A percentile compares a stretch with the other conserved stretches of the same genome.
Conservation (phyloP, 1,140 invertebrate species). For the Bombus breviceps region DNA sequence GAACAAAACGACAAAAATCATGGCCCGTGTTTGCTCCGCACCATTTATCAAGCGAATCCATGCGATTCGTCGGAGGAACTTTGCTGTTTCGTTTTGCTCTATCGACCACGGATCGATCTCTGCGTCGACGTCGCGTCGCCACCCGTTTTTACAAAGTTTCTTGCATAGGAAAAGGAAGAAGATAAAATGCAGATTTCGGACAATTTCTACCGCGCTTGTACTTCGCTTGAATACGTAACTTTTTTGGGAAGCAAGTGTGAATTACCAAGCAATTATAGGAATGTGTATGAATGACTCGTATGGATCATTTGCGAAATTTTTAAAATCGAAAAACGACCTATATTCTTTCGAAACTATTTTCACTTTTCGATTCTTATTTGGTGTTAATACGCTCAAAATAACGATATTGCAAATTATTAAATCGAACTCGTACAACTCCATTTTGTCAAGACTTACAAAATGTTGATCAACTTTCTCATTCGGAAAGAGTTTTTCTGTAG, state of each 20-base stretch:
- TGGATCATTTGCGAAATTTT: too few relatives aligned
- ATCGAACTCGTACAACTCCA: not conserved
- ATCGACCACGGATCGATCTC: constrained; percentile 18
- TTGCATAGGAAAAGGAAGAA: not conserved
- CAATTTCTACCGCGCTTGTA: not conserved
- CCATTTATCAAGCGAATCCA: constrained; percentile 40
- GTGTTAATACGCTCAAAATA: too few relatives aligned
- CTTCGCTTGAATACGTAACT: too few relatives aligned
- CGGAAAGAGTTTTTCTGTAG: not conserved
- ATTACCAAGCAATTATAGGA: too few relatives aligned
- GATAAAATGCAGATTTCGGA: not conserved
- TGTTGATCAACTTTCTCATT: not conserved
- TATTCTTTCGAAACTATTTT: too few relatives aligned
- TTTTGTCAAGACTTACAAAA: not conserved
- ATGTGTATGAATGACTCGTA: too few relatives aligned
- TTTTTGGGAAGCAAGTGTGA: too few relatives aligned
- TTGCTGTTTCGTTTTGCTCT: constrained; percentile 31
- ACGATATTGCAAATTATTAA: not conserved
- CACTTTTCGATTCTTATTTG: too few relatives aligned
- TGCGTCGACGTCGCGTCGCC: not conserved
- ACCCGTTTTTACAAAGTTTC: constrained; percentile 2
- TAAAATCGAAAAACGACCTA: too few relatives aligned
- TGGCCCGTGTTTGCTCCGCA: not conserved
- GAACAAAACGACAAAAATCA: not conserved
- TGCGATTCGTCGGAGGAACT: not conserved